Base-by-base conservation (phyloP, 1,140 invertebrate species). In the Bombus sibiricus region DNA sequence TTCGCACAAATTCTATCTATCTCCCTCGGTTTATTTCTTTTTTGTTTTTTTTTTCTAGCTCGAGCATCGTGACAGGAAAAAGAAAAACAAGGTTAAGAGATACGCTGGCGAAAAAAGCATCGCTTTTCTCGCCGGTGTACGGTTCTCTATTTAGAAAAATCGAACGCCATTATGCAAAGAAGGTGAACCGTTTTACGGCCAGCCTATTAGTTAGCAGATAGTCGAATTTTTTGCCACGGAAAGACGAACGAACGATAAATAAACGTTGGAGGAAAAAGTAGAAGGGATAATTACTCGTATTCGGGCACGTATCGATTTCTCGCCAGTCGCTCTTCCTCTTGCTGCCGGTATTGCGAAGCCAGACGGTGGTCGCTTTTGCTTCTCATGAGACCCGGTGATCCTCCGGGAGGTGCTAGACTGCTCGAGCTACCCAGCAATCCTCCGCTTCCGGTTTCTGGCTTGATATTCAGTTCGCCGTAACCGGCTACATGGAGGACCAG, bases 311-410 rank as follows among this genome's bases (percentile, higher is more conserved):
- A 95, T 89, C 95, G 95, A 92, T 95, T 95, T 76, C 95, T 93
- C 28, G 93, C 78, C 47, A 94, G 86, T 41, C 95, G 91, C 66
- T 96, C 94, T 95, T 98, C 97, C 94, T 98, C 98, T 94, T 98
- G 97, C 91, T 98, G 97, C 43, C 98, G 96, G 94, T 98, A 98
- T 92, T 99, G 98, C 1, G 98, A 97, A 22, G 98, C 98, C 69
- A 99, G 94, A 47, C 98, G 96, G 94, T 99, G 98, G 92, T 99
- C 98, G 93, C 98, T 98, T 94, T 99, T 99, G 84, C 98, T 98
- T 88, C 98, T 96, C 97, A 98, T 98, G 39, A 99, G 94, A 8
- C 98, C 98, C 1, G 96, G 96, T 47, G 96, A 95, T 88, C 96
- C 95, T 57, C 95, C 92, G 22, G 96, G 96, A 22, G 97, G 97